phyloP scores from a whole-genome alignment of 2,113 vertebrate genomes.

The Entosphenus tridentatus region DNA sequence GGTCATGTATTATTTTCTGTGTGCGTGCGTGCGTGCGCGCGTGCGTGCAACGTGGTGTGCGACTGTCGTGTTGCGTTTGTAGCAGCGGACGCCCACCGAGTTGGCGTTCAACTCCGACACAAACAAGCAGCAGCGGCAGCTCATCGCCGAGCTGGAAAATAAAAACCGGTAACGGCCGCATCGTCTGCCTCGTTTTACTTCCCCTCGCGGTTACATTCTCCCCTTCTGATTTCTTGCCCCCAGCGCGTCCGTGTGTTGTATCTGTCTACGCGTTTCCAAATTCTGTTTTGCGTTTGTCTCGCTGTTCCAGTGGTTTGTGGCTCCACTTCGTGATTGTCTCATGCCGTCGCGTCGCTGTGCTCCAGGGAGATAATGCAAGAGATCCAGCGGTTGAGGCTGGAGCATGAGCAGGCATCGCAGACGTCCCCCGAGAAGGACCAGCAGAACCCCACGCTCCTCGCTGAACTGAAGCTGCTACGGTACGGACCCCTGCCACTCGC shows the following conservation, averaged over 20 bases:
- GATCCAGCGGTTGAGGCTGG: constrained; percentile 74
- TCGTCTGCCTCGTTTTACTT: too few relatives aligned
- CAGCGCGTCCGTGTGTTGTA: too few relatives aligned
- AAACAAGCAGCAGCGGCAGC: constrained; percentile 85
- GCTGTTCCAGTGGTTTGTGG: too few relatives aligned
- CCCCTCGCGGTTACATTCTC: too few relatives aligned
- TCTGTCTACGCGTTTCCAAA: too few relatives aligned
- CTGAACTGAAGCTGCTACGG: constrained; percentile 83
- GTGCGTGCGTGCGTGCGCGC: background rate
- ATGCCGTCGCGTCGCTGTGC: constrained; percentile 8
- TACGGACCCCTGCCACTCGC: constrained; percentile 14
- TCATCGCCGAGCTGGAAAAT: constrained; percentile 90
- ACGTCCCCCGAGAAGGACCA: constrained; percentile 63
- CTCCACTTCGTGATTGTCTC: constrained; percentile 10
- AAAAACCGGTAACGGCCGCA: constrained; percentile 55
- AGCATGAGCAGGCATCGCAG: constrained; percentile 83
- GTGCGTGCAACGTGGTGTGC: background rate
- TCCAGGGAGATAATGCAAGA: constrained; percentile 92
- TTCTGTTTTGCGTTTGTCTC: too few relatives aligned
- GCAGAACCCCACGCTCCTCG: constrained; percentile 79
- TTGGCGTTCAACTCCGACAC: constrained; percentile 72
- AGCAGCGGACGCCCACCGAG: constrained; percentile 59
- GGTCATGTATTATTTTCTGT: background rate
- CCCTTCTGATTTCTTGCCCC: too few relatives aligned
- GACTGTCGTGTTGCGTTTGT: background rate